phyloP scores from a whole-genome alignment of 2,113 vertebrate species.

The Tychaedon coryphoeus region DNA sequence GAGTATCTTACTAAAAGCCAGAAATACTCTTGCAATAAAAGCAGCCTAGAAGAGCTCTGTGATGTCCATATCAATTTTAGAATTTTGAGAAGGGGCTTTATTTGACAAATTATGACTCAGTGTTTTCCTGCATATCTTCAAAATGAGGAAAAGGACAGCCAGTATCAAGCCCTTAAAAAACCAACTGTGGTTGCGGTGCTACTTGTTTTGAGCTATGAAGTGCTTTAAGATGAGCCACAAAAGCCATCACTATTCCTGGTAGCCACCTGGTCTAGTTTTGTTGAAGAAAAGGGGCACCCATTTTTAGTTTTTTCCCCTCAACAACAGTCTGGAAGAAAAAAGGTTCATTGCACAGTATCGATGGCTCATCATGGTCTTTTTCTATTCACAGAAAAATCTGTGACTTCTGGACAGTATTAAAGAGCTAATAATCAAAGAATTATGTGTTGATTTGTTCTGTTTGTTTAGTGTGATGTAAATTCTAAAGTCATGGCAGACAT shows the following conservation, averaged over 20 bases:
- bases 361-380: neutral
- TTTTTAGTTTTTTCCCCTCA: accelerated
- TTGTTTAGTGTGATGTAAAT: neutral
- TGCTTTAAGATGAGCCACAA: accelerated
- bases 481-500: neutral
- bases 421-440: neutral
- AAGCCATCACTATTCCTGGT: neutral
- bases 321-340: neutral
- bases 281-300: neutral
- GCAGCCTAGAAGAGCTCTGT: neutral
- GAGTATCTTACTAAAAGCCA: neutral
- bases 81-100: neutral
- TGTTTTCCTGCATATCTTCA: neutral
- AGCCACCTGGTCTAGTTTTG: neutral
- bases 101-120: neutral
- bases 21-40: neutral
- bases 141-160: neutral
- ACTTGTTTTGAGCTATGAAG: neutral
- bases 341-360: neutral
- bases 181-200: accelerated
- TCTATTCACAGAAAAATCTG: neutral
- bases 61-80: neutral
- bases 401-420: neutral
- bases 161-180: neutral
- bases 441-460: neutral